Conservation (phyloP, 2,888 invertebrate genomes). For the Aspidiotus destructor region DNA sequence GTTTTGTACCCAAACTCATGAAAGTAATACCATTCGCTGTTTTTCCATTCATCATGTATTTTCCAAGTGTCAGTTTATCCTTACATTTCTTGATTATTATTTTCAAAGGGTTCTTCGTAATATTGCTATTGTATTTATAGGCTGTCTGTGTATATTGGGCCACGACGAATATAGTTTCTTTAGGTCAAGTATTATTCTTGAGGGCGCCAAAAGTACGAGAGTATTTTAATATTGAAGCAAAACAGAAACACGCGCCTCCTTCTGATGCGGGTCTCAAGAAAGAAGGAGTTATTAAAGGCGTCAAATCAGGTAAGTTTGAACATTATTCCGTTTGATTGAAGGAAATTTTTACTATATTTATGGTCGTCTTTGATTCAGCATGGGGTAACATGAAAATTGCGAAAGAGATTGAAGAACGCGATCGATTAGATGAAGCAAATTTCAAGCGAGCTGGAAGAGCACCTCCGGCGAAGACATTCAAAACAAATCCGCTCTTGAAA, state of each 20-base stretch:
- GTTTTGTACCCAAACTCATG: slow-evolving; percentile 59
- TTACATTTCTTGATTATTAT: not conserved
- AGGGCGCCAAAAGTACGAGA: slow-evolving; percentile 62
- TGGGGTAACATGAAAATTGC: slow-evolving; percentile 63
- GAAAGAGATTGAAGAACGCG: slow-evolving; percentile 65
- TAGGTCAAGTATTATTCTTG: slow-evolving; percentile 68
- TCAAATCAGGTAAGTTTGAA: slow-evolving; percentile 9
- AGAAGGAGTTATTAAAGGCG: slow-evolving; percentile 9
- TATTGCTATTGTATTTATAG: slow-evolving; percentile 40
- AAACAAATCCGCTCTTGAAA: slow-evolving; percentile 57
- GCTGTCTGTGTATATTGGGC: slow-evolving; percentile 86
- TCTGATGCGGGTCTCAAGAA: not conserved
- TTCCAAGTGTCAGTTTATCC: slow-evolving; percentile 57
- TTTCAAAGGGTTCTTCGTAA: slow-evolving; percentile 5
- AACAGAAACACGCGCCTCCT: slow-evolving; percentile 5
- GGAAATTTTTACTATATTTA: not conserved
- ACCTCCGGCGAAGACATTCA: slow-evolving; percentile 76
- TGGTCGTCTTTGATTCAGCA: not conserved
- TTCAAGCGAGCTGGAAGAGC: slow-evolving; percentile 79
- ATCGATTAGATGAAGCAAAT: slow-evolving; percentile 62
- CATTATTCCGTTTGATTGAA: not conserved
- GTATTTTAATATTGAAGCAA: slow-evolving; percentile 63
- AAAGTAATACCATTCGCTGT: slow-evolving; percentile 66
- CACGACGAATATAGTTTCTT: slow-evolving; percentile 73
- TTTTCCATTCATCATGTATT: slow-evolving; percentile 76